Evolutionary conservation across 1,140 invertebrate genomes (phyloP).

Genomic region (Lordiphosa clarofinis): DNA sequence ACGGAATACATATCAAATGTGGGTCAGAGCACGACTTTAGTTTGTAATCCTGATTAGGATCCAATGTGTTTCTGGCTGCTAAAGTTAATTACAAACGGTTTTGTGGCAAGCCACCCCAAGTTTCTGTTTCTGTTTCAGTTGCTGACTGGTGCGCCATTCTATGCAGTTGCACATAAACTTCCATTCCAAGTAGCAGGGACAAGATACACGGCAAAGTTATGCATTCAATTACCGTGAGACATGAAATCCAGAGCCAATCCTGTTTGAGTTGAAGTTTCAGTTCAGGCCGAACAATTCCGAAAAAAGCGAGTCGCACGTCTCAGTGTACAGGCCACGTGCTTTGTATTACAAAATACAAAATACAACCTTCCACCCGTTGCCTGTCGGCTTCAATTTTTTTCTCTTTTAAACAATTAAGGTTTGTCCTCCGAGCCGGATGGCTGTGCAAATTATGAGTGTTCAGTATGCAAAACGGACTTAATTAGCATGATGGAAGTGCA

Average conservation of each 20-base stretch:
- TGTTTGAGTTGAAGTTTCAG: no score
- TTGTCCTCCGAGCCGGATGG: constrained; percentile 6
- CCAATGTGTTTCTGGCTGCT: no score
- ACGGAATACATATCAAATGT: no score
- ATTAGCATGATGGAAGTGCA: constrained; percentile 4
- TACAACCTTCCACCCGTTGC: constrained; percentile 1
- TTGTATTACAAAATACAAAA: constrained; percentile 10
- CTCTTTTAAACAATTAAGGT: constrained; percentile 9
- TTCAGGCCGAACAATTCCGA: no score
- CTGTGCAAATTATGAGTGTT: constrained; percentile 12
- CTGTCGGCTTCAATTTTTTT: not conserved
- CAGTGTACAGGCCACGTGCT: constrained; percentile 4
- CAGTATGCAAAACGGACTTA: constrained; percentile 14
- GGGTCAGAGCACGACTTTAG: no score
- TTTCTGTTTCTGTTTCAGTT: not conserved
- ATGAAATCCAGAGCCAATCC: constrained; percentile 9
- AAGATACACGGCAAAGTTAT: constrained; percentile 11
- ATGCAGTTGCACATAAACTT: constrained; percentile 13
- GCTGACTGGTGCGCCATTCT: not conserved
- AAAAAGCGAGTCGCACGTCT: constrained; percentile 4
- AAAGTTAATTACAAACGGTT: no score
- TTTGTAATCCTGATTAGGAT: no score
- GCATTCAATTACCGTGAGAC: constrained; percentile 12
- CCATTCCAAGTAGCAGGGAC: not conserved
- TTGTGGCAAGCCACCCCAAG: not conserved